A percentile compares a stretch with the other conserved stretches of the same genome.
Evolutionary conservation across 2,888 invertebrate genomes (phyloP).

Genomic region (Selenia dentaria): DNA sequence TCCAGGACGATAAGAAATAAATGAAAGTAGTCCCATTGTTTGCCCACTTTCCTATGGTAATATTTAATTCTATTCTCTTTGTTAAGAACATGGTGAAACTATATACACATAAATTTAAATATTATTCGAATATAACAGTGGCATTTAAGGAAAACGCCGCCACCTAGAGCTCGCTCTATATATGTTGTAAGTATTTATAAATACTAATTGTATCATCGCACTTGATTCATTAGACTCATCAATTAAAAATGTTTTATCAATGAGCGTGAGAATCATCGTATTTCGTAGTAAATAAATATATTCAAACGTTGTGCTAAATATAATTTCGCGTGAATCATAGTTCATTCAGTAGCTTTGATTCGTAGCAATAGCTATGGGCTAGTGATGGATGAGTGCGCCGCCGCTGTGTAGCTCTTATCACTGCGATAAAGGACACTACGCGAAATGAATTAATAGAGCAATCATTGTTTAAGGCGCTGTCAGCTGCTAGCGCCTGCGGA

Average conservation of each 20-base stretch:
- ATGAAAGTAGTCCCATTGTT: constrained; percentile 46
- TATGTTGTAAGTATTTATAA: too few relatives aligned
- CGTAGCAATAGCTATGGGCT: too few relatives aligned
- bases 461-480: constrained; percentile 11
- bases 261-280: constrained; percentile 50
- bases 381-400: constrained; percentile 33
- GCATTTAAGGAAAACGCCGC: too few relatives aligned
- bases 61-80: constrained; percentile 30
- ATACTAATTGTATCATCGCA: too few relatives aligned
- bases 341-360: constrained; percentile 61
- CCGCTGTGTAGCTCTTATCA: constrained; percentile 39
- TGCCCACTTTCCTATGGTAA: constrained; percentile 43
- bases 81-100: constrained; percentile 15
- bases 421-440: constrained; percentile 48
- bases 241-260: constrained; percentile 7
- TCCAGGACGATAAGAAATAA: constrained; percentile 45
- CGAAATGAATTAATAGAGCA: constrained; percentile 44
- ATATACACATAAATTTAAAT: too few relatives aligned
- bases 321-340: constrained; percentile 69
- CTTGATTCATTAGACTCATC: too few relatives aligned
- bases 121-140: too few relatives aligned
- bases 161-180: too few relatives aligned
- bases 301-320: constrained; percentile 63
- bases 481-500: too few relatives aligned
- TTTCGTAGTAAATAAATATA: constrained; percentile 67